Percentiles rank a stretch among this genome's conserved stretches.
Conservation (phyloP, 2,113 vertebrate species). For the Sinocyclocheilus rhinocerous region DNA sequence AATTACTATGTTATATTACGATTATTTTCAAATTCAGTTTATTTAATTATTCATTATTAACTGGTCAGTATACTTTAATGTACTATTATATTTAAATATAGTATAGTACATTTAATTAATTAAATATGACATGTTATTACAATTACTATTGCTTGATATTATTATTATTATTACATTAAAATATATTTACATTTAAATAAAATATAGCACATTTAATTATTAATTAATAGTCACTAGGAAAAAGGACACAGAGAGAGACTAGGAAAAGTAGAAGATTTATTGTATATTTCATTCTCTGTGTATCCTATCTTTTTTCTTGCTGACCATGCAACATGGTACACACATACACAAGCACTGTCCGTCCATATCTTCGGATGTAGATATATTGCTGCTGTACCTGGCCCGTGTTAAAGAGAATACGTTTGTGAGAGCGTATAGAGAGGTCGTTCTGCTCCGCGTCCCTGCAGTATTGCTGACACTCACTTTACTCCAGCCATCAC, state of each 20-base stretch:
- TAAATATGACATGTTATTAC: background rate
- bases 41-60: too few relatives aligned
- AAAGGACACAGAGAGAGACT: background rate
- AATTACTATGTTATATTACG: too few relatives aligned
- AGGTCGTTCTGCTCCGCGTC: background rate
- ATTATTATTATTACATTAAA: background rate
- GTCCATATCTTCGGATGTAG: background rate
- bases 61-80: too few relatives aligned
- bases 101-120: too few relatives aligned
- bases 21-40: too few relatives aligned
- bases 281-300: background rate
- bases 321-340: background rate
- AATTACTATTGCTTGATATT: background rate
- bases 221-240: background rate
- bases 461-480: constrained; percentile 15
- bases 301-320: background rate
- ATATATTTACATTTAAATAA: background rate
- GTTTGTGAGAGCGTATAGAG: background rate
- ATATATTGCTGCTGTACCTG: background rate
- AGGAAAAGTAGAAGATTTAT: background rate
- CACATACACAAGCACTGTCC: background rate
- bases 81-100: too few relatives aligned
- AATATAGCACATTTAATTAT: background rate
- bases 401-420: background rate
- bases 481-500: constrained; percentile 46